Base-by-base conservation (phyloP, 2,797 vertebrate genomes). In the Monodelphis domestica region DNA sequence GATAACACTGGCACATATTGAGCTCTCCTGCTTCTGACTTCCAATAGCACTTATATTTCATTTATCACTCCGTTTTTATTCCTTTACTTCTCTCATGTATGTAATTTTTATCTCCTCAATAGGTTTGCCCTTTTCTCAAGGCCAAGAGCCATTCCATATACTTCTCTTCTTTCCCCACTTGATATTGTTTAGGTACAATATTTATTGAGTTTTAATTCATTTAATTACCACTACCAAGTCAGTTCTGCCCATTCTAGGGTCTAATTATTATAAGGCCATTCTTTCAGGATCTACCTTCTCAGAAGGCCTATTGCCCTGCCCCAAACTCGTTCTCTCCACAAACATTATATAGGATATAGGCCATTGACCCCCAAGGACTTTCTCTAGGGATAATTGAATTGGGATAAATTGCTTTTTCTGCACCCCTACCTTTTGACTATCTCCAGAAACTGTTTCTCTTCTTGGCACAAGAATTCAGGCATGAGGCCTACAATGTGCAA, bases 391-490 rank as follows among this genome's bases (percentile, higher is more conserved):
- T 17, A 33, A 14, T 12, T 78, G 15, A 12, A 15, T 38, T n/a
- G n/a, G n/a, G n/a, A n/a, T n/a, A n/a, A 57, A 57, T 56, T 29
- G 29, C 26, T 29, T 0, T 11, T 0, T 2, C 2, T 24, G n/a
- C 17, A 38, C 17, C 2, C 17, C 17, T 30, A 78, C 17, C n/a
- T 78, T 38, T n/a, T 63, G 24, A 78, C 7, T 63, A 38, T 78
- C n/a, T 78, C n/a, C 17, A 78, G 17, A 11, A 78, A 38, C 63
- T 45, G 2, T 38, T 70, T 78, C 45, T 78, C 38, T 78, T 17
- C 78, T 17, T 21, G n/a, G 6, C 0, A 15, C 11, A 24, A 78
- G 45, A 21, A 2, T 78, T 38, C n/a, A 78, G n/a, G 6, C 6
- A 38, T 17, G 45, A 78, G 17, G 6, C 38, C 21, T 70, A 70